Evolutionary conservation across 2,113 vertebrate species (phyloP), one percentile per base, ranked within the genome.

Genomic region (Cygnus buccinator): DNA sequence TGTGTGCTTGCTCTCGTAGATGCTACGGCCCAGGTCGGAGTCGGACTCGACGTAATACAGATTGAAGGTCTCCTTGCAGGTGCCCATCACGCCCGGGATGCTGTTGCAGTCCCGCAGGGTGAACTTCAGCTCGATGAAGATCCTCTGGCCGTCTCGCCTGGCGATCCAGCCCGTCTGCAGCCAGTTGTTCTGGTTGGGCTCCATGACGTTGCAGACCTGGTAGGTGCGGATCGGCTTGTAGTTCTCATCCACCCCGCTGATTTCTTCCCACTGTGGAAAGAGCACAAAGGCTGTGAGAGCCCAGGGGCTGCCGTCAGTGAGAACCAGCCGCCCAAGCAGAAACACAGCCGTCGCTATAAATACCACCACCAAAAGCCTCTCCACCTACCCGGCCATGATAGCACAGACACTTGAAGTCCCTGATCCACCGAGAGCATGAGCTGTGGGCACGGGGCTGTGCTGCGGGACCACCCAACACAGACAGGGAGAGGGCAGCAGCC

Each of bases 51-150:
- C 94, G 6, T 99, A 99, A 85, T 99, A 99, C 41, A 99, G 98
- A 85, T 99, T 99, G 97, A 99, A 99, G 29, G 99, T 99, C 98
- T 99, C 99, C 95, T 99, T 99, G 98, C 99, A 99, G 81, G 99
- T 99, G 57, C 99, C 99, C 0, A 96, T 98, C 59, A 99, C 99
- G 0, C 99, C 99, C 0, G 99, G 99, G 95, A 99, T 99, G 98
- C 99, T 99, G 98, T 99, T 99, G 97, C 99, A 99, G 97, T 99
- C 99, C 2, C 99, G 94, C 92, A 99, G 97, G 1, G 99, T 99
- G 98, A 99, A 99, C 97, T 99, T 99, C 8, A 99, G 98, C 97
- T 99, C 99, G 48, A 99, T 98, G 54, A 99, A 99, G 94, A 99
- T 99, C 94, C 99, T 98, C 97, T 99, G 99, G 75, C 99, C 99